Percentiles rank a stretch among this genome's conserved stretches.
Conservation (phyloP, 2,888 invertebrate genomes). For the Tetragonula carbonaria region DNA sequence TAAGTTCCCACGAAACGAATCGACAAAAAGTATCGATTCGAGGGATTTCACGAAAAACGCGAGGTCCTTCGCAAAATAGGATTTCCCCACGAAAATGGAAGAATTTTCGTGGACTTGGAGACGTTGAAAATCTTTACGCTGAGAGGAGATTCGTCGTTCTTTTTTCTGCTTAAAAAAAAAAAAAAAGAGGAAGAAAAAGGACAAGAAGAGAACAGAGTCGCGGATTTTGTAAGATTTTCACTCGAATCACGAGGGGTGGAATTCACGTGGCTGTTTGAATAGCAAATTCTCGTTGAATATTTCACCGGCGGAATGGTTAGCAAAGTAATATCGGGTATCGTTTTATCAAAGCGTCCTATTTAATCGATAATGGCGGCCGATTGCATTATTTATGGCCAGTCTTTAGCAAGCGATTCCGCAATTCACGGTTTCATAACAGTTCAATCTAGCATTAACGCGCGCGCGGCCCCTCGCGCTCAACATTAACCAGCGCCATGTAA, state of each 20-base stretch:
- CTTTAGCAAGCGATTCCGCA: slow-evolving; percentile 16
- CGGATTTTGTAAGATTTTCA: background rate
- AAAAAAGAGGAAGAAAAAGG: no score
- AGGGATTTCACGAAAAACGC: background rate
- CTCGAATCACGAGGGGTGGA: no score
- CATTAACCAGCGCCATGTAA: slow-evolving; percentile 6
- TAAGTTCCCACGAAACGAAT: no score
- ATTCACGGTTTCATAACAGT: slow-evolving; percentile 12
- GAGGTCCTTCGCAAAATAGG: background rate
- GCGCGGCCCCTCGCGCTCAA: background rate
- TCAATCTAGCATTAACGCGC: slow-evolving; percentile 8
- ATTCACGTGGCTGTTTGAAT: background rate
- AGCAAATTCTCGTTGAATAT: background rate
- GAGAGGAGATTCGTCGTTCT: background rate
- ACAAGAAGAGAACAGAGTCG: no score
- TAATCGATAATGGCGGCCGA: slow-evolving; percentile 8
- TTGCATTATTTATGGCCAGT: slow-evolving; percentile 16
- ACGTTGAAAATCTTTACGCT: background rate
- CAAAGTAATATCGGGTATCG: slow-evolving; percentile 19
- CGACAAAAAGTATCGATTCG: background rate
- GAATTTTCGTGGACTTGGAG: background rate
- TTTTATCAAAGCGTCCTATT: slow-evolving; percentile 19
- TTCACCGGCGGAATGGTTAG: background rate
- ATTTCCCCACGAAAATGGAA: background rate
- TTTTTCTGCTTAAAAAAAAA: no score